These are phyloP conservation scores for Aphelocoma coerulescens DNA, from an alignment of 2,113 vertebrate genomes.

Conservation along the genomic window DNA sequence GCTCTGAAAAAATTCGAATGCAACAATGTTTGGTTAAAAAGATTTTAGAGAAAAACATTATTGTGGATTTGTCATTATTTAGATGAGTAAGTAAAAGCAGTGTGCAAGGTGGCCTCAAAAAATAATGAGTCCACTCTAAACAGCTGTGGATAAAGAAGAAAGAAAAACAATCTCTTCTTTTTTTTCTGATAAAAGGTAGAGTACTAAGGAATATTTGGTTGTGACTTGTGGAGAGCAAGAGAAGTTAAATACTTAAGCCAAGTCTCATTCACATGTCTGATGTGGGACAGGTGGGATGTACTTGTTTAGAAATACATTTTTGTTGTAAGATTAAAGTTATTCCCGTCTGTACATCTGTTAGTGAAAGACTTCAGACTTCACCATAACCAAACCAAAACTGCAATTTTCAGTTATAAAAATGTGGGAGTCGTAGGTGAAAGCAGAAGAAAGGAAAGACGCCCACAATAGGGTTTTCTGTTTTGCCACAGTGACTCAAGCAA, in stretches of 20 bases:
- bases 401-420: neutral
- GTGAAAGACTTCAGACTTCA: neutral
- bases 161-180: neutral
- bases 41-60: neutral
- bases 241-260: neutral
- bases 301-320: neutral
- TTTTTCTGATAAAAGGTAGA: neutral
- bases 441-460: neutral
- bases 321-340: neutral
- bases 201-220: neutral
- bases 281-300: neutral
- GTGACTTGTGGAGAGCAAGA: neutral
- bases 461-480: neutral
- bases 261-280: neutral
- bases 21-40: neutral
- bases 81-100: neutral
- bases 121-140: neutral
- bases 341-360: neutral
- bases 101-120: neutral
- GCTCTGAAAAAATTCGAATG: neutral
- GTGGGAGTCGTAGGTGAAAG: rapidly evolving
- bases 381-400: neutral
- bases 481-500: neutral
- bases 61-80: neutral
- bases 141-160: neutral